These are phyloP conservation scores for Platysternon megacephalum DNA, from an alignment of 2,113 vertebrate genomes.

Conservation along the genomic window DNA sequence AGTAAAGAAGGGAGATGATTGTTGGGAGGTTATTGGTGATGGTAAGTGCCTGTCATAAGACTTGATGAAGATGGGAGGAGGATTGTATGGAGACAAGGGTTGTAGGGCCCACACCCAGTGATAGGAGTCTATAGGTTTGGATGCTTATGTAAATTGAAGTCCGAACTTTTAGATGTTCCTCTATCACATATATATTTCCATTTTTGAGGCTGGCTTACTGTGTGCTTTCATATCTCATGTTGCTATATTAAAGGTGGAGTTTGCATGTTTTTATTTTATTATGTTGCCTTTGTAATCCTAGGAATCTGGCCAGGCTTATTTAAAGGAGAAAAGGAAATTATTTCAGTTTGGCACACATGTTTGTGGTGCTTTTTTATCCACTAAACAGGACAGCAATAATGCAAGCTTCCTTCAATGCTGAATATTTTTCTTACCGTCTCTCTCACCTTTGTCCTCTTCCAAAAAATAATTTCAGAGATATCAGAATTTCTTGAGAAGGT, in stretches of 20 bases:
- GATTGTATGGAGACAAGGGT: neutral
- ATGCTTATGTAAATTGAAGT: neutral
- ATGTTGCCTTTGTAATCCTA: neutral
- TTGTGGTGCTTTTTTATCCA: neutral
- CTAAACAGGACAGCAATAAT: neutral
- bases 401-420: neutral
- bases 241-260: neutral
- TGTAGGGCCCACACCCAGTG: neutral
- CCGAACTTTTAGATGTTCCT: neutral
- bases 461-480: conserved; percentile 42
- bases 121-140: neutral
- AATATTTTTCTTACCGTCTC: conserved; percentile 49
- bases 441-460: conserved; percentile 44
- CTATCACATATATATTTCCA: neutral
- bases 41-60: neutral
- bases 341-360: neutral
- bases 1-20: neutral
- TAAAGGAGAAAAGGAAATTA: neutral
- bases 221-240: neutral
- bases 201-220: neutral
- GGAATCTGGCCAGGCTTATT: neutral
- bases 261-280: neutral
- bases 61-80: neutral
- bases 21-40: neutral
- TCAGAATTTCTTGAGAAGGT: conserved; percentile 17